These are phyloP conservation scores for Eurystomus glaucurus DNA, from an alignment of 2,797 vertebrate genomes.

Conservation along the genomic window DNA sequence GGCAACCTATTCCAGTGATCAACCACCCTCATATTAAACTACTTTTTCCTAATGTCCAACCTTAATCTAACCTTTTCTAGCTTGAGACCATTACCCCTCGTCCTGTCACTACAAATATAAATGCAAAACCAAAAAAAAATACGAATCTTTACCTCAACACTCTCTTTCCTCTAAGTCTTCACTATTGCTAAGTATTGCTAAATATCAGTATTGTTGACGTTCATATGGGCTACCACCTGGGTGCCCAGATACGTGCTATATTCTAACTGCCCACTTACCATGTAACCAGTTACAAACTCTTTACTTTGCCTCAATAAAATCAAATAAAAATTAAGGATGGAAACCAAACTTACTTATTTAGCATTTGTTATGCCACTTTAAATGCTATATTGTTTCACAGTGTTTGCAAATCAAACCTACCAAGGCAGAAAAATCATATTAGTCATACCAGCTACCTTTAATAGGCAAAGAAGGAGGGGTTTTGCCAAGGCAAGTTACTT, in stretches of 20 bases:
- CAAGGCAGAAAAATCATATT: neutral
- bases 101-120: no score
- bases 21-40: no score
- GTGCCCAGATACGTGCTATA: neutral
- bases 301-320: neutral
- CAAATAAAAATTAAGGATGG: neutral
- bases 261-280: neutral
- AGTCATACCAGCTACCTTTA: neutral
- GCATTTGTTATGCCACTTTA: neutral
- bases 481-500: conserved; percentile 27
- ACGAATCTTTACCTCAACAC: neutral
- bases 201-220: neutral
- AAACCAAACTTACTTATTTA: neutral
- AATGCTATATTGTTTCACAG: neutral
- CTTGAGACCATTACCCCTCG: no score
- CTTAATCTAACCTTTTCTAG: no score
- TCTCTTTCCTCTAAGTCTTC: neutral
- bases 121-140: neutral
- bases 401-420: neutral
- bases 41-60: no score
- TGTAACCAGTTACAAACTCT: neutral
- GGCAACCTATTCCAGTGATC: no score
- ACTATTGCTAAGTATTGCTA: neutral
- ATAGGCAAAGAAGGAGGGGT: neutral
- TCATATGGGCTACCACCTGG: neutral